Evolutionary conservation across 2,113 vertebrate genomes (phyloP).

Genomic region (Apaloderma vittatum): DNA sequence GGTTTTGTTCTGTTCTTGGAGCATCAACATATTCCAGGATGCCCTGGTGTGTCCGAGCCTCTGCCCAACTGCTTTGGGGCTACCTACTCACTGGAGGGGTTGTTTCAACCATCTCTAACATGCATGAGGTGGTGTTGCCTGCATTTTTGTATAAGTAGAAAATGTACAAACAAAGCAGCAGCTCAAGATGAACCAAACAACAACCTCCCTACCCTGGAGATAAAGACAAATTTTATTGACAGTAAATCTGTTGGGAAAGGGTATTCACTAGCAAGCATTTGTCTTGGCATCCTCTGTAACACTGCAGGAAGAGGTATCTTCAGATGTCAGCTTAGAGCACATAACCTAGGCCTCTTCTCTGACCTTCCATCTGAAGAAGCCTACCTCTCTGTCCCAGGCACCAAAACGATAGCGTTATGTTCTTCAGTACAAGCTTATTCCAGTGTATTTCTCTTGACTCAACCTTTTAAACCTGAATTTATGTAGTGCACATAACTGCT

Average conservation of each 20-base stretch:
- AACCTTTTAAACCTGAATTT: neutral
- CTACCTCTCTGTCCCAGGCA: neutral
- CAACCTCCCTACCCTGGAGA: neutral
- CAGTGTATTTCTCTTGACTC: neutral
- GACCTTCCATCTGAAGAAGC: neutral
- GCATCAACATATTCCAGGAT: neutral
- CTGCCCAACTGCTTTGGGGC: neutral
- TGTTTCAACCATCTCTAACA: neutral
- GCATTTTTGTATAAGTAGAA: neutral
- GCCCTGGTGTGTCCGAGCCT: neutral
- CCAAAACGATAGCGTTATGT: neutral
- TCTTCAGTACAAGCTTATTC: neutral
- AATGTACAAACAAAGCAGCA: neutral
- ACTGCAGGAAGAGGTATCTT: neutral
- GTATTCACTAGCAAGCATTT: neutral
- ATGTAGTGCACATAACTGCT: neutral
- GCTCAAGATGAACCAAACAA: neutral
- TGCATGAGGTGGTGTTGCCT: neutral
- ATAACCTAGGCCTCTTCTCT: neutral
- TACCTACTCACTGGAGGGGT: neutral
- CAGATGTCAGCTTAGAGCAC: neutral
- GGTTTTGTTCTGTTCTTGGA: neutral
- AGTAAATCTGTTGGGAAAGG: neutral
- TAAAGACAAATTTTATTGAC: neutral
- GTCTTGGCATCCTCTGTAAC: neutral